Percentiles rank a stretch among this genome's conserved stretches.
These are phyloP conservation scores for Ephialtes manifestator DNA, from an alignment of 2,888 invertebrate species.

Conservation along the genomic window DNA sequence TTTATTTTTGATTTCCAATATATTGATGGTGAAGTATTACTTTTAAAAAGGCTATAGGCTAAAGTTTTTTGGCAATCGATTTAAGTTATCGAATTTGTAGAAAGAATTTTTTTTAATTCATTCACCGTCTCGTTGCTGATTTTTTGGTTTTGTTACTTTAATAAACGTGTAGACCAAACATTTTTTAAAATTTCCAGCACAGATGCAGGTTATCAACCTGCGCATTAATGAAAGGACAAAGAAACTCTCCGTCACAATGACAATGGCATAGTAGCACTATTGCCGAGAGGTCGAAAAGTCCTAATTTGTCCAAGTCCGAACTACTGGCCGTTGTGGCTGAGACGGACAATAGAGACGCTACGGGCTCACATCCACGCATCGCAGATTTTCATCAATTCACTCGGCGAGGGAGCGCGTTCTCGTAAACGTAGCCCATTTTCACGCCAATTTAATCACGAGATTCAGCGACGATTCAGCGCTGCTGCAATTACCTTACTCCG, in stretches of 20 bases:
- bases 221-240: constrained; percentile 27
- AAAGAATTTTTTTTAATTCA: too few species aligned
- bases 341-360: constrained; percentile 50
- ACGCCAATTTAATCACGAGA: constrained; percentile 69
- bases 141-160: not conserved
- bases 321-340: constrained; percentile 18
- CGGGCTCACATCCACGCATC: constrained; percentile 32
- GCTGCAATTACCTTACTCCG: constrained; percentile 12
- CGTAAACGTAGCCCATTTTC: constrained; percentile 68
- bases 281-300: constrained; percentile 53
- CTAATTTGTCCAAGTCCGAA: constrained; percentile 57
- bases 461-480: constrained; percentile 45
- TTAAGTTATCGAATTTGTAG: too few species aligned
- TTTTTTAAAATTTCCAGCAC: not conserved
- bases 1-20: too few species aligned
- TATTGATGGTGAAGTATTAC: too few species aligned
- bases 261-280: constrained; percentile 8
- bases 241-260: not conserved
- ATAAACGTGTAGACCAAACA: not conserved
- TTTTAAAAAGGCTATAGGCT: too few species aligned
- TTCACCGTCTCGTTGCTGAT: too few species aligned
- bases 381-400: constrained; percentile 64
- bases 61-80: too few species aligned
- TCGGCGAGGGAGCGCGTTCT: constrained; percentile 47
- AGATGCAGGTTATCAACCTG: not conserved